Percentiles rank a stretch among this genome's conserved stretches.
Evolutionary conservation across 1,140 invertebrate species (phyloP).

Genomic region (Episyrphus balteatus): DNA sequence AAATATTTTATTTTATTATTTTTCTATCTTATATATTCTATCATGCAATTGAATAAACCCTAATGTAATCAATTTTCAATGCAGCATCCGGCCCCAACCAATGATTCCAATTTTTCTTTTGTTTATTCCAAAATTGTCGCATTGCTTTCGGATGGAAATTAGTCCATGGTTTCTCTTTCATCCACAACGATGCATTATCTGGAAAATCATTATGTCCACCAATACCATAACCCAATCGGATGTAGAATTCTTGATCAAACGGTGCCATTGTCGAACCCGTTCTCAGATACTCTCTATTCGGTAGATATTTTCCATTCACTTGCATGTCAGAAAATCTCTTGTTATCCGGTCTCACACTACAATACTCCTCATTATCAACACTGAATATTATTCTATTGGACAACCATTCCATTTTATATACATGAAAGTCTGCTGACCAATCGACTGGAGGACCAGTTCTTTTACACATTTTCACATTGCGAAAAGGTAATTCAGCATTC

Average conservation of each 20-base stretch:
- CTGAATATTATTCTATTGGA: slow-evolving; percentile 39
- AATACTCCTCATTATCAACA: slow-evolving; percentile 45
- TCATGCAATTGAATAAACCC: slow-evolving; percentile 13
- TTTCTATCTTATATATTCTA: no score
- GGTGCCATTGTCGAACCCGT: slow-evolving; percentile 47
- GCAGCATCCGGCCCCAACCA: slow-evolving; percentile 15
- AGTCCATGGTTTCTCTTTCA: slow-evolving; percentile 18
- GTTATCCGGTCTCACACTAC: slow-evolving; percentile 32
- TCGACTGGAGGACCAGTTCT: slow-evolving; percentile 10
- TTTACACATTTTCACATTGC: slow-evolving; percentile 18
- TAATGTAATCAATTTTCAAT: slow-evolving; percentile 26
- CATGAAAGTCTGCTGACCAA: slow-evolving; percentile 54
- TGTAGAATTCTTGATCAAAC: slow-evolving; percentile 52
- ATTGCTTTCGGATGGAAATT: slow-evolving; percentile 16
- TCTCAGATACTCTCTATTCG: slow-evolving; percentile 30
- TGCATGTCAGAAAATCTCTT: slow-evolving; percentile 30
- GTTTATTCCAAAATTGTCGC: slow-evolving; percentile 11
- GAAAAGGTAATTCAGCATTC: slow-evolving; percentile 12
- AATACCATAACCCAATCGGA: slow-evolving; percentile 25
- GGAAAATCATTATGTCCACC: slow-evolving; percentile 27
- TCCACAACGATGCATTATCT: slow-evolving; percentile 8
- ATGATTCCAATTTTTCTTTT: slow-evolving; percentile 9
- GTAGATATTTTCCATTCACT: slow-evolving; percentile 23
- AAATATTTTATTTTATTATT: no score
- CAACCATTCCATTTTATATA: slow-evolving; percentile 54